A percentile compares a stretch with the other conserved stretches of the same genome.
phyloP scores from a whole-genome alignment of 2,797 vertebrate genomes.

The Lagorchestes hirsutus region DNA sequence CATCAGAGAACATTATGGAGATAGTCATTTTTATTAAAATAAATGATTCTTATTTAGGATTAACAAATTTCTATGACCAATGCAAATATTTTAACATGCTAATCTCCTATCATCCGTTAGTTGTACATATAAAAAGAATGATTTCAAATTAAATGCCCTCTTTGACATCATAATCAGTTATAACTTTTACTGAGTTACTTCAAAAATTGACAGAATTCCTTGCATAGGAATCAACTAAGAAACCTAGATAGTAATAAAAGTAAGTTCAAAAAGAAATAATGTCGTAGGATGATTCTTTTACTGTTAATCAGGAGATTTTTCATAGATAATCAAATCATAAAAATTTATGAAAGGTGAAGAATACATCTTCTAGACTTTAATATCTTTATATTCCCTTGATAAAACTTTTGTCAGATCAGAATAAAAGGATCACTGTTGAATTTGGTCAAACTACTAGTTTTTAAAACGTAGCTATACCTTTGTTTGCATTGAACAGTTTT shows the following conservation, averaged over 20 bases:
- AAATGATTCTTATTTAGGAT: too few relatives aligned
- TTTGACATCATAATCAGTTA: not conserved
- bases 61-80: not conserved
- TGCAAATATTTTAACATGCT: not conserved
- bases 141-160: not conserved
- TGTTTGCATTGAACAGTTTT: slow-evolving; percentile 25
- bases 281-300: not conserved
- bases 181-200: not conserved
- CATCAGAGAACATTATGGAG: not conserved
- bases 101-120: not conserved
- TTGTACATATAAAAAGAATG: not conserved
- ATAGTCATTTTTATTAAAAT: not conserved
- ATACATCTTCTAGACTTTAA: not conserved
- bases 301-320: not conserved
- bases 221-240: not conserved
- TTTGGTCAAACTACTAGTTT: not conserved
- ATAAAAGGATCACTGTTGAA: not conserved
- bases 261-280: not conserved
- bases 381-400: not conserved
- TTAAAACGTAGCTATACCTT: not conserved
- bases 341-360: not conserved
- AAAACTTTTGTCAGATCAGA: not conserved
- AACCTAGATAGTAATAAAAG: not conserved
- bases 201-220: not conserved
- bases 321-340: not conserved